A percentile compares a stretch with the other conserved stretches of the same genome.
phyloP scores from a whole-genome alignment of 2,888 invertebrate genomes.

The Drosophila pseudotalamancana region DNA sequence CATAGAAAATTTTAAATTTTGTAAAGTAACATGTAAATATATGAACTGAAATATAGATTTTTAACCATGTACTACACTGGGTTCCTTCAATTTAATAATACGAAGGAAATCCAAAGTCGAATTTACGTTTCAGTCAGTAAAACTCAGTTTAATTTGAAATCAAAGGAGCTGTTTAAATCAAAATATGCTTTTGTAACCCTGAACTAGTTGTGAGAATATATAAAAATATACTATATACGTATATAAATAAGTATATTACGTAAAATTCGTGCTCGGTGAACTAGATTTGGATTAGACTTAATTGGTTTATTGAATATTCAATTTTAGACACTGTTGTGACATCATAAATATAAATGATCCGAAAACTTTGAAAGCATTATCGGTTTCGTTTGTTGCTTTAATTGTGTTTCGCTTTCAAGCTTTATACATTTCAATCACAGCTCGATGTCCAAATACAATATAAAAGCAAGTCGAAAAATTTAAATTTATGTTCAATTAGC shows the following conservation, averaged over 20 bases:
- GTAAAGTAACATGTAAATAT: too few species aligned
- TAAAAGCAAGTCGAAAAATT: not conserved
- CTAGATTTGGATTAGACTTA: not conserved
- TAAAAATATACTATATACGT: too few species aligned
- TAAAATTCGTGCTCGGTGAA: too few species aligned
- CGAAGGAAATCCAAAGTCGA: too few species aligned
- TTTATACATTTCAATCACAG: not conserved
- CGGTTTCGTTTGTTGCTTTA: not conserved
- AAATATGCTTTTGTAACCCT: not conserved
- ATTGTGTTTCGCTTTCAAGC: not conserved
- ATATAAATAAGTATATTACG: not conserved
- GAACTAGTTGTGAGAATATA: too few species aligned
- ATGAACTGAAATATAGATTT: too few species aligned
- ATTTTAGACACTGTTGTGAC: not conserved
- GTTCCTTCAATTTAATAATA: too few species aligned
- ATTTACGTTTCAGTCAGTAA: too few species aligned
- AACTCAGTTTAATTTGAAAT: too few species aligned
- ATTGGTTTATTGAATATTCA: not conserved
- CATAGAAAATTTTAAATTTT: not conserved
- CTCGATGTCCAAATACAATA: not conserved
- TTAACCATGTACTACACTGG: too few species aligned
- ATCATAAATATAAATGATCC: conserved; percentile 12
- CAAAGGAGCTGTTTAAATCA: too few species aligned
- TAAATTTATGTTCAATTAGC: not conserved
- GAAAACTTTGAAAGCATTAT: not conserved